Evolutionary conservation across 2,797 vertebrate species (phyloP).

Genomic region (Sphaeramia orbicularis): DNA sequence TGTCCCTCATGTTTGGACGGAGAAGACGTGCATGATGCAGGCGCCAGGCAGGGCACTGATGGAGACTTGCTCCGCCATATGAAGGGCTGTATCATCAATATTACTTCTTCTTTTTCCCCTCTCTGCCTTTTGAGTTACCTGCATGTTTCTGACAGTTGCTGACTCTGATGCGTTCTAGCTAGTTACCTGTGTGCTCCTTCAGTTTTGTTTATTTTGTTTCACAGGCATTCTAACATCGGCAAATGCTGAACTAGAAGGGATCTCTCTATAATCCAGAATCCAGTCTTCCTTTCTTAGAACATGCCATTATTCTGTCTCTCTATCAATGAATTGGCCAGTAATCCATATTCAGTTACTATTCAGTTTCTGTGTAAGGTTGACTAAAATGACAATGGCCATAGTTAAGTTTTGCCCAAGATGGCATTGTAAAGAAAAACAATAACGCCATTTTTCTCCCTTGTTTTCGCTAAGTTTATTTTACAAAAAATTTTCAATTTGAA

Average conservation of each 20-base stretch:
- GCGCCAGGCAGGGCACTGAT: conserved; percentile 89
- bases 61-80: conserved; percentile 85
- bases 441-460: background rate
- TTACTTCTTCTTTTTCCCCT: conserved; percentile 77
- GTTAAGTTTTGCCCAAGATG: conserved; percentile 19
- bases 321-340: conserved; percentile 9
- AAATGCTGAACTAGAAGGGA: conserved; percentile 45
- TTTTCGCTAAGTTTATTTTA: background rate
- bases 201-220: conserved; percentile 69
- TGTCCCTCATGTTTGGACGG: conserved; percentile 92
- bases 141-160: conserved; percentile 87
- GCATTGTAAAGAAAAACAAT: background rate
- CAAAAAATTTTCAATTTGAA: background rate
- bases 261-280: conserved; percentile 59
- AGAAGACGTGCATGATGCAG: conserved; percentile 94
- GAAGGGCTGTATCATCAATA: conserved; percentile 89
- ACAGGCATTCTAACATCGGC: conserved; percentile 71
- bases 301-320: conserved; percentile 15
- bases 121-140: conserved; percentile 72
- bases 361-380: background rate
- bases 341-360: conserved; percentile 1
- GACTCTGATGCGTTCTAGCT: conserved; percentile 84
- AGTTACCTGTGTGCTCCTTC: conserved; percentile 74
- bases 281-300: conserved; percentile 52
- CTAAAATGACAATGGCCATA: conserved; percentile 1